A percentile compares a stretch with the other conserved stretches of the same genome.
Conservation (phyloP, 2,113 vertebrate genomes). For the Rissa tridactyla region DNA sequence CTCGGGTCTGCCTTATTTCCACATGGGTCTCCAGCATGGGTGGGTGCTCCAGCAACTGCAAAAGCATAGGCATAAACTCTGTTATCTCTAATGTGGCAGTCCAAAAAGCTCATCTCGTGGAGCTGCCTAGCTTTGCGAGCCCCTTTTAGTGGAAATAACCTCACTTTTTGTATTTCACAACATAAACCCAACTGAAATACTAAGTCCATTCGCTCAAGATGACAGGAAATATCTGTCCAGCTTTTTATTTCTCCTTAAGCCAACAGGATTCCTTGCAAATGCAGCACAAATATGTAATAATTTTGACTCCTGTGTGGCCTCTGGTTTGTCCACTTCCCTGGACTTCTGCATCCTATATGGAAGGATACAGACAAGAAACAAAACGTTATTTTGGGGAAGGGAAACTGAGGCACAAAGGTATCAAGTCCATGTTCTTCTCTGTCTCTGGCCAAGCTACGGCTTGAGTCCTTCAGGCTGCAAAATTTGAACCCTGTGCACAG, state of each 20-base stretch:
- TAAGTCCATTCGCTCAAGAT: not conserved
- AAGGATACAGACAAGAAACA: not conserved
- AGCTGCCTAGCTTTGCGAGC: not conserved
- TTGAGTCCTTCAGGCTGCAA: not conserved
- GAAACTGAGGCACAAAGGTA: not conserved
- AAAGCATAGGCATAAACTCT: not conserved
- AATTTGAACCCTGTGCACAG: accelerated
- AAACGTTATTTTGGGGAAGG: not conserved
- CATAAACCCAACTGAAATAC: not conserved
- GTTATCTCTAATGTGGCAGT: not conserved
- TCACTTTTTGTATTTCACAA: not conserved
- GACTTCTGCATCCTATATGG: not conserved
- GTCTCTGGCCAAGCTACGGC: not conserved
- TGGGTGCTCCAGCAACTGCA: not conserved
- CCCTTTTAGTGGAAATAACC: not conserved
- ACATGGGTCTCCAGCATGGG: not conserved
- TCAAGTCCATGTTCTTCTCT: not conserved
- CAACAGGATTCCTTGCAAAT: not conserved
- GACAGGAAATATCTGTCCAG: constrained; percentile 5
- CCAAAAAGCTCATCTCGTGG: not conserved
- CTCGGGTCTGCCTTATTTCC: not conserved
- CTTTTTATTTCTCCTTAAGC: not conserved
- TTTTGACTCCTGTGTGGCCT: not conserved
- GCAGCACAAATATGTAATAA: constrained; percentile 4
- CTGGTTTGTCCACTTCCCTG: not conserved